Evolutionary conservation across 1,140 invertebrate genomes (phyloP).

Genomic region (Uloborus diversus): DNA sequence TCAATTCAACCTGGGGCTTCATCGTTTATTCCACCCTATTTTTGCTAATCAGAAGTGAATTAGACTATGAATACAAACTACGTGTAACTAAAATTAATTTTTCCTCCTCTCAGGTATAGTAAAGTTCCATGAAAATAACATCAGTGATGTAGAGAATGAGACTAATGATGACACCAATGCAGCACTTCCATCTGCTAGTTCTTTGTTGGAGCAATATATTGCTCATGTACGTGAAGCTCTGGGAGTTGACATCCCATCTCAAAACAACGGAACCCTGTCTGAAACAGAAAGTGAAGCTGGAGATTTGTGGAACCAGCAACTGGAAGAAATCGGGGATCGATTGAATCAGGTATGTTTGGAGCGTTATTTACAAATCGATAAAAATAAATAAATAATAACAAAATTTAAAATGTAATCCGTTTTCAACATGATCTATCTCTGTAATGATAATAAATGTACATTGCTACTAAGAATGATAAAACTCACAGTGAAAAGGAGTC

Average conservation of each 20-base stretch:
- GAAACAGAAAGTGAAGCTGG: slow-evolving; percentile 66
- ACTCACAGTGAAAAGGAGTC: too few relatives aligned
- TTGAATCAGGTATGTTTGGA: slow-evolving; percentile 66
- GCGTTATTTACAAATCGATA: background rate
- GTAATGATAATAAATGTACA: too few relatives aligned
- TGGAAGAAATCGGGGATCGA: slow-evolving; percentile 72
- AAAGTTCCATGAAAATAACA: slow-evolving; percentile 59
- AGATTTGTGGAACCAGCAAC: slow-evolving; percentile 70
- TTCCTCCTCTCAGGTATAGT: slow-evolving; percentile 63
- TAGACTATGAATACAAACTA: too few relatives aligned
- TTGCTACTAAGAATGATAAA: too few relatives aligned
- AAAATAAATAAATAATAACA: background rate
- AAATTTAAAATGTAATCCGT: too few relatives aligned
- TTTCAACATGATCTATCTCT: too few relatives aligned
- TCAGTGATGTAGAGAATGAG: slow-evolving; percentile 53
- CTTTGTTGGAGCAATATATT: slow-evolving; percentile 75
- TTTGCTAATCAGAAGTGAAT: too few relatives aligned
- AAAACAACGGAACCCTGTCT: slow-evolving; percentile 60
- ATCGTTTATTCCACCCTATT: too few relatives aligned
- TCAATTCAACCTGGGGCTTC: too few relatives aligned
- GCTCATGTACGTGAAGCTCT: slow-evolving; percentile 76
- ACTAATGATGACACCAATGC: slow-evolving; percentile 59
- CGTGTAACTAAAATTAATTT: background rate
- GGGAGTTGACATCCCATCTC: slow-evolving; percentile 70
- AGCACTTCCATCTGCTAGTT: slow-evolving; percentile 64